Evolutionary conservation across 2,888 invertebrate species (phyloP), one percentile per base, ranked within the genome.

Genomic region (Xestia ashworthii): DNA sequence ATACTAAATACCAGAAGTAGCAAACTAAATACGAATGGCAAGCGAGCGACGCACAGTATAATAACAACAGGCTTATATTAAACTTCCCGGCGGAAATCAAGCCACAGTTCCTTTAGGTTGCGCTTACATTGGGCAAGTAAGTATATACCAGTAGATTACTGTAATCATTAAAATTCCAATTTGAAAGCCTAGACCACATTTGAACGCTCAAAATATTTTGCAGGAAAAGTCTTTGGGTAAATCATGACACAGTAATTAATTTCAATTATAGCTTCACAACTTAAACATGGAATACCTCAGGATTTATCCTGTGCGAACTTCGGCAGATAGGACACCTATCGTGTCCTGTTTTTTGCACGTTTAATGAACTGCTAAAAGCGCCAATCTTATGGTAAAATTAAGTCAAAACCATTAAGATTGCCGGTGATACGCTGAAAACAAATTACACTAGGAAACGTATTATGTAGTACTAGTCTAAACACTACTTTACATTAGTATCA

Each of bases 21-120:
- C 32, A 53, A 83, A 71, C 62, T 78, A 70, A 71, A 66, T 58
- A 67, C 41, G 44, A 74, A 70, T 67, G 4, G 22, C 60, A 48
- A 71, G 58, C n/a, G n/a, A 75, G 58, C n/a, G 22, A 75, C 50
- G 62, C 55, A 6, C 14, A 50, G 64, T 48, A 78, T 64, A 80
- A 70, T 60, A 83, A 73, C 58, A 76, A 53, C 32, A 67, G 65
- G 76, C 71, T 81, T 74, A 73, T 73, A 80, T 77, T 83, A 80
- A 83, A 53, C 65, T 50, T 74, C 69, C 16, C 32, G 60, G 41
- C 65, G 77, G 80, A 86, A 71, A 75, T 75, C 58, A 58, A 78
- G n/a, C 53, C 41, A n/a, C 38, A 22, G 53, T n/a, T 22, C 16
- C n/a, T 68, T 71, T 55, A 70, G 25, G 53, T 6, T 12, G 55